A percentile compares a stretch with the other conserved stretches of the same genome.
These are phyloP conservation scores for Catamblyrhynchus diadema DNA, from an alignment of 2,797 vertebrate species.

Conservation along the genomic window DNA sequence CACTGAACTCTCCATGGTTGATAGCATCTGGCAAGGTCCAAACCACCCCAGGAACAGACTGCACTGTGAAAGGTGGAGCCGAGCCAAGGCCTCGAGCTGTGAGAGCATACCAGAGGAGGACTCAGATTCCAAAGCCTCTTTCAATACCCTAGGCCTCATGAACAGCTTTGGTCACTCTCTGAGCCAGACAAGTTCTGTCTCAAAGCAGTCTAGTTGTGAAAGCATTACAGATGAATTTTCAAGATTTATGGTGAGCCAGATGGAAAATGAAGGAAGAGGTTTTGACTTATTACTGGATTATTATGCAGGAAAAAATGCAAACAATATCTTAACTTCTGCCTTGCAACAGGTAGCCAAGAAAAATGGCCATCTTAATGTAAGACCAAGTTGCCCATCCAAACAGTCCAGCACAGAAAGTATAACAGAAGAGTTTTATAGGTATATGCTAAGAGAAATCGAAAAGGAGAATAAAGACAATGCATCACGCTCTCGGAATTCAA, in stretches of 20 bases:
- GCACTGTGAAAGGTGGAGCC: conserved; percentile 89
- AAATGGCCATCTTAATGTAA: conserved; percentile 88
- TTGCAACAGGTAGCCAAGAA: conserved; percentile 89
- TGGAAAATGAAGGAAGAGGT: conserved; percentile 94
- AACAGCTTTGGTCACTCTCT: conserved; percentile 86
- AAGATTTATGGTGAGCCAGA: conserved; percentile 97
- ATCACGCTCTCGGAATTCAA: conserved; percentile 77
- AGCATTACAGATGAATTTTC: conserved; percentile 99
- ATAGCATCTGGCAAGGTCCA: conserved; percentile 88
- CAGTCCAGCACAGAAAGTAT: conserved; percentile 99
- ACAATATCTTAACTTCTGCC: conserved; percentile 88
- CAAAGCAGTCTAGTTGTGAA: conserved; percentile 98
- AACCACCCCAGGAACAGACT: conserved; percentile 80
- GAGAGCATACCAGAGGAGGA: conserved; percentile 98
- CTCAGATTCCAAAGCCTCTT: conserved; percentile 74
- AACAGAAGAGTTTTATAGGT: conserved; percentile 96
- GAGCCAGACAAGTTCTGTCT: conserved; percentile 94
- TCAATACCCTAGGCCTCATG: conserved; percentile 81
- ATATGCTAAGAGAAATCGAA: conserved; percentile 93
- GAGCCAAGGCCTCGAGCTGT: conserved; percentile 91
- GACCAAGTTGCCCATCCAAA: conserved; percentile 90
- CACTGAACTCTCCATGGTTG: conserved; percentile 86
- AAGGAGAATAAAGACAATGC: conserved; percentile 85
- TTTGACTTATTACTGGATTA: conserved; percentile 96
- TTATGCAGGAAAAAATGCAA: conserved; percentile 95